Base-by-base conservation (phyloP, 2,888 invertebrate genomes). In the Protophormia terraenovae region DNA sequence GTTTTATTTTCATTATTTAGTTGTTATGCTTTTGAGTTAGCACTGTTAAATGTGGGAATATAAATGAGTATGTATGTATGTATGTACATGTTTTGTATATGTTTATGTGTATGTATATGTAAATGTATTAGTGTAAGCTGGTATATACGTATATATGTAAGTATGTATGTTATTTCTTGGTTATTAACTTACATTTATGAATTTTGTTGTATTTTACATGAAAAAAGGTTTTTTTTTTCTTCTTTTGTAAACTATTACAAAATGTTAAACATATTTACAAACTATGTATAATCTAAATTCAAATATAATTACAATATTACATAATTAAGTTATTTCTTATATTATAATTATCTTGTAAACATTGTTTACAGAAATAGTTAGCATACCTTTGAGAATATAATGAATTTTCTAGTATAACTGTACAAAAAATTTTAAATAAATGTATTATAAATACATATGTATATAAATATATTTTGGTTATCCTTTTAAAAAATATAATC, bases 121-220 rank as follows among this genome's bases (percentile, higher is more conserved):
- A 24, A 79, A 75, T 87, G 67, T 83, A 62, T 86, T 86, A 76
- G 72, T 81, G 55, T 81, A 76, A 47, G 47, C 66, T 47, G n/a
- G 16, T 66, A 1, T 19, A 45, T 19, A 29, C 45, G 41, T 35
- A 4, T 50, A 3, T 47, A 12, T 69, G 27, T 60, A 24, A 24
- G 6, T 78, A 12, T 45, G 1, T 16, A 4, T 83, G 16, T 72
- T 78, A 79, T 81, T 66, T 66, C 41, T 19, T 84, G 64, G 55
- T 76, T 84, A 76, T 72, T 81, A 72, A 77, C 76, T 41, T 72
- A 67, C 14, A 53, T 71, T 32, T 69, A 50, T 12, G 14, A 60
- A 60, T 38, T 41, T 76, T 6, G 4, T 72, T 60, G 19, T n/a
- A 53, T 53, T 45, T 73, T 62, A 73, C 45, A 60, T 58, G 7